Conservation (phyloP, 2,113 vertebrate species). For the Microtus oregoni region DNA sequence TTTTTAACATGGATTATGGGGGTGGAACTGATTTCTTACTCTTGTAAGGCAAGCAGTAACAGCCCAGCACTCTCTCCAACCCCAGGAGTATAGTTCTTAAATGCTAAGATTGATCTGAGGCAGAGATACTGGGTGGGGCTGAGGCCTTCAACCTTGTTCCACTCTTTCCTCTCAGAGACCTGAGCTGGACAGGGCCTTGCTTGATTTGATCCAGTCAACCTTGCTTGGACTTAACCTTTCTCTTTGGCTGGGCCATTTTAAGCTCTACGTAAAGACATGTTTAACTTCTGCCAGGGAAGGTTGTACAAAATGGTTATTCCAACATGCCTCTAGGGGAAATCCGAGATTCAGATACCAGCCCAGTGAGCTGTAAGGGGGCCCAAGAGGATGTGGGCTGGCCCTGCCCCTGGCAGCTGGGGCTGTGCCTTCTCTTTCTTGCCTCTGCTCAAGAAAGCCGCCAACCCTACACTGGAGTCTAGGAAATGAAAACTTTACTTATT, state of each 20-base stretch:
- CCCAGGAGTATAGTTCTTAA: not conserved
- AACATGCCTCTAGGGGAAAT: not conserved
- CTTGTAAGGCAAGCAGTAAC: not conserved
- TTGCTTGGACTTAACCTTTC: slow-evolving; percentile 9
- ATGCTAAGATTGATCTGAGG: not conserved
- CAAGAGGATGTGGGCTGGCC: not conserved
- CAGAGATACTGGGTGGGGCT: not conserved
- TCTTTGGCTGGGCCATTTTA: not conserved
- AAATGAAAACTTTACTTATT: slow-evolving; percentile 31
- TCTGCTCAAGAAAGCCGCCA: not conserved
- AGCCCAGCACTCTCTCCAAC: not conserved
- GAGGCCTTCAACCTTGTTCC: not conserved
- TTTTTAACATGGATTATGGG: not conserved
- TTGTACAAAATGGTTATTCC: not conserved
- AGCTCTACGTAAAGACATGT: not conserved
- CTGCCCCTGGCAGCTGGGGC: not conserved
- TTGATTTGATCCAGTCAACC: not conserved
- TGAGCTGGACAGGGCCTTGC: not conserved
- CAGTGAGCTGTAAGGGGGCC: not conserved
- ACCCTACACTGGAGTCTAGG: not conserved
- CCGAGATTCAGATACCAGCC: not conserved
- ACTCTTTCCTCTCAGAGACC: not conserved
- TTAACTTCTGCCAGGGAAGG: not conserved
- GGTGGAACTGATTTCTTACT: not conserved
- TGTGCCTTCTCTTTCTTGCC: not conserved